Evolutionary conservation across 1,140 invertebrate species (phyloP).

Genomic region (Drosophila prosaltans): DNA sequence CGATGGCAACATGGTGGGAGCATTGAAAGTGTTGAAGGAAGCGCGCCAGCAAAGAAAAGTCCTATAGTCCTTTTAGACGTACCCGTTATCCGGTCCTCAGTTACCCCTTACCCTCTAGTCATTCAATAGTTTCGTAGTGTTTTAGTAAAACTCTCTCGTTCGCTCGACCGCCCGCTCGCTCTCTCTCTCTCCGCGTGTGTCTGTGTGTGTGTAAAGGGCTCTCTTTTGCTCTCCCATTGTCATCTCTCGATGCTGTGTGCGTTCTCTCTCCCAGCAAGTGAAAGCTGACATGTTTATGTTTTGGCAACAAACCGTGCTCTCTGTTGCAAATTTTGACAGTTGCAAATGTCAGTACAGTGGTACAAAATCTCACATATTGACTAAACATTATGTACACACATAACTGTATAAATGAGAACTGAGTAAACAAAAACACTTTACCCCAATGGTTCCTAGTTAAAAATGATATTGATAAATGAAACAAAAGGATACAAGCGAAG

Average conservation of each 20-base stretch:
- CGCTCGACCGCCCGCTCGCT: constrained; percentile 40
- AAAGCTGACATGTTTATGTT: constrained; percentile 76
- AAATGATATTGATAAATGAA: constrained; percentile 59
- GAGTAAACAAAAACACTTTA: constrained; percentile 24
- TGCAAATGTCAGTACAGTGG: constrained; percentile 76
- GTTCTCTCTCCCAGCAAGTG: constrained; percentile 34
- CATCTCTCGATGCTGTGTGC: constrained; percentile 13
- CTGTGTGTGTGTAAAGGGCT: constrained; percentile 18
- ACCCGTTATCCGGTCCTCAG: constrained; percentile 36
- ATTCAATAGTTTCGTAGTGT: constrained; percentile 49
- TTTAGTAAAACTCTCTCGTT: constrained; percentile 60
- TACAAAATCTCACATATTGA: constrained; percentile 35
- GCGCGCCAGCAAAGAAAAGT: constrained; percentile 58
- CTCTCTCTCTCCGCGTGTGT: constrained; percentile 16
- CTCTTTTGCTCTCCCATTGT: constrained; percentile 6
- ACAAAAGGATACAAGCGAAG: constrained; percentile 19
- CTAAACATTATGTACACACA: constrained; percentile 24
- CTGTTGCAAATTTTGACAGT: constrained; percentile 72
- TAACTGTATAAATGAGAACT: constrained; percentile 25
- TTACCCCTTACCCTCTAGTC: constrained; percentile 24
- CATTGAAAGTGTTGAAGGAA: constrained; percentile 53
- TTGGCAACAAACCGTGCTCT: constrained; percentile 74
- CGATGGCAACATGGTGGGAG: constrained; percentile 32
- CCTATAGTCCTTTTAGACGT: constrained; percentile 51
- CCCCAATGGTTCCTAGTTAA: constrained; percentile 70